Base-by-base conservation (phyloP, 1,140 invertebrate species). In the Drosophila nigrodunni region DNA sequence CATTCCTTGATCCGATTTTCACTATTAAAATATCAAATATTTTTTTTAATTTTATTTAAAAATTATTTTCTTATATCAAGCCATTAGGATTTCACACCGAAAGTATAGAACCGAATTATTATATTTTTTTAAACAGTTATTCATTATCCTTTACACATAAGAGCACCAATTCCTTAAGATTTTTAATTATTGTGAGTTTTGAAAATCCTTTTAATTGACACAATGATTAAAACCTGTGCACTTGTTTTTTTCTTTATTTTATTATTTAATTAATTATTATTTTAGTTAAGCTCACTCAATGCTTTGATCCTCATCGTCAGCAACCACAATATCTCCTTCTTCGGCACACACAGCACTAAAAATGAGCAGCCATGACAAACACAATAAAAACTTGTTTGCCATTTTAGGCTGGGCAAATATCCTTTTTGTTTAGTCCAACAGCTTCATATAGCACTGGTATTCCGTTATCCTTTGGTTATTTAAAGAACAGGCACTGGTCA, bases 301-400 rank as follows among this genome's bases (percentile, higher is more conserved):
- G 47, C 62, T 78, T 35, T 80, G 70, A 50, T 89, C 85, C 4
- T 88, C 83, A 13, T 80, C 80, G 37, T 88, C 83, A 3, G 47
- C 65, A 68, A 89, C 81, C 7, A 90, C 49, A 30, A 88, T 37
- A 60, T 90, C 85, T 3, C 80, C 85, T 13, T 89, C 68, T 15
- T 89, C 62, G 41, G 74, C 75, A 50, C 52, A 65, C 3, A 68
- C 75, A 50, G 65, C 46, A 34, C 54, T 55, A 4, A 75, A 54
- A 7, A 80, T 21, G 2, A 88, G 71, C 21, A 88, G 37, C 57
- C 60, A 73, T 30, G 71, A 13, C 15, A 67, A 59, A 46, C 61
- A 58, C 15, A 52, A 72, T 41, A 73, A 47, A n/a, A 59, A 57
- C 67, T 85, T 80, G 9, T 46, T 69, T 52, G 70, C 52, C 83